Percentiles rank a stretch among this genome's conserved stretches.
Evolutionary conservation across 2,888 invertebrate genomes (phyloP).

Genomic region (Baronia brevicornis): DNA sequence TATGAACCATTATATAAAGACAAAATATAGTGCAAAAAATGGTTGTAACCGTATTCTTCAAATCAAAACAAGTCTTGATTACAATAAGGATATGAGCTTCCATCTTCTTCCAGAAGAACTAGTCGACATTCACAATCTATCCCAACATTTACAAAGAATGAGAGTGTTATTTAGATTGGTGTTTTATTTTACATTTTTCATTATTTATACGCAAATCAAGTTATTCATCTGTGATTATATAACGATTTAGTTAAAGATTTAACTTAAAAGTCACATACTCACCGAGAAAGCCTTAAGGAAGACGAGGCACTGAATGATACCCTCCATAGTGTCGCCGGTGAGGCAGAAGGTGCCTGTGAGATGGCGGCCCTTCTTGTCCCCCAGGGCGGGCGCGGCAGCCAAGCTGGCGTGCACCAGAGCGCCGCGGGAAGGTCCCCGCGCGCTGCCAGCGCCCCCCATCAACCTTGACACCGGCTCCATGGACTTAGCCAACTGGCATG

Average conservation of each 20-base stretch:
- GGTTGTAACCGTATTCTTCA: too few species aligned
- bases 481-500: slow-evolving; percentile 29
- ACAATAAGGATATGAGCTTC: too few species aligned
- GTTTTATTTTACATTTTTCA: too few species aligned
- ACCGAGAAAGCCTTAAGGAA: slow-evolving; percentile 96
- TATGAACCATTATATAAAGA: too few species aligned
- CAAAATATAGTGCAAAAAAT: too few species aligned
- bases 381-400: slow-evolving; percentile 83
- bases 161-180: too few species aligned
- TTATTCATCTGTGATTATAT: slow-evolving; percentile 13
- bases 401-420: slow-evolving; percentile 87
- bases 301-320: slow-evolving; percentile 93
- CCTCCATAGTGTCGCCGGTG: slow-evolving; percentile 94
- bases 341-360: slow-evolving; percentile 92
- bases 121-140: too few species aligned
- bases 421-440: slow-evolving; percentile 77
- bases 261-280: slow-evolving; percentile 55
- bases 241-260: too few species aligned
- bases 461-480: slow-evolving; percentile 91
- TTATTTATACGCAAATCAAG: neutral
- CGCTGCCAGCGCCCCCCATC: slow-evolving; percentile 82
- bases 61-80: too few species aligned
- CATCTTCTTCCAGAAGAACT: too few species aligned
- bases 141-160: too few species aligned
- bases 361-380: slow-evolving; percentile 84